Evolutionary conservation across 2,113 vertebrate species (phyloP).

Genomic region (Equus przewalskii): DNA sequence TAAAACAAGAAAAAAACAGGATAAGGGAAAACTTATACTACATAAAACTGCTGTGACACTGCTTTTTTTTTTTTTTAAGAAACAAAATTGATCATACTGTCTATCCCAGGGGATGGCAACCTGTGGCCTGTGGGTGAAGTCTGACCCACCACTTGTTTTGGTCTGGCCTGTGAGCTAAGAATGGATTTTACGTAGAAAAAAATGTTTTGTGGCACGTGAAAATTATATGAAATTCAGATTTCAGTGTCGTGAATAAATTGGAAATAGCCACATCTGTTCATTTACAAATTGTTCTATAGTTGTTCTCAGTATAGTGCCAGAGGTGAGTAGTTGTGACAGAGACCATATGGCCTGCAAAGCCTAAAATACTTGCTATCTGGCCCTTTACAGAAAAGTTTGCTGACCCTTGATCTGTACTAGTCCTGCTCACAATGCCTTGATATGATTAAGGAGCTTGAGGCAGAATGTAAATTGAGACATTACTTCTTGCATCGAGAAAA

Average conservation of each 20-base stretch:
- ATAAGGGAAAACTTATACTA: neutral
- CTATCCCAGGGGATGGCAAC: neutral
- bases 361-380: neutral
- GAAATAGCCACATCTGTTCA: neutral
- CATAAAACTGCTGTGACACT: neutral
- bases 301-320: neutral
- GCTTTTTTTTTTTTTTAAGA: neutral
- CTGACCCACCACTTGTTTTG: neutral
- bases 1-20: neutral
- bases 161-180: neutral
- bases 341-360: neutral
- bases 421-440: neutral
- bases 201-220: constrained; percentile 5
- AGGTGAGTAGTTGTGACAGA: neutral
- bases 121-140: neutral
- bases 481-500: constrained; percentile 21
- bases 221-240: neutral
- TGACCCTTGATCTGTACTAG: neutral
- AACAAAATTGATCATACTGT: neutral
- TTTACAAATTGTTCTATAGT: neutral
- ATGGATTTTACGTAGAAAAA: constrained; percentile 24
- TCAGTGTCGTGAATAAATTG: neutral
- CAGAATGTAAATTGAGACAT: neutral
- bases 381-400: neutral
- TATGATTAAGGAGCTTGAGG: neutral